phyloP scores from a whole-genome alignment of 2,888 invertebrate genomes.

The Invenusta paracnida region DNA sequence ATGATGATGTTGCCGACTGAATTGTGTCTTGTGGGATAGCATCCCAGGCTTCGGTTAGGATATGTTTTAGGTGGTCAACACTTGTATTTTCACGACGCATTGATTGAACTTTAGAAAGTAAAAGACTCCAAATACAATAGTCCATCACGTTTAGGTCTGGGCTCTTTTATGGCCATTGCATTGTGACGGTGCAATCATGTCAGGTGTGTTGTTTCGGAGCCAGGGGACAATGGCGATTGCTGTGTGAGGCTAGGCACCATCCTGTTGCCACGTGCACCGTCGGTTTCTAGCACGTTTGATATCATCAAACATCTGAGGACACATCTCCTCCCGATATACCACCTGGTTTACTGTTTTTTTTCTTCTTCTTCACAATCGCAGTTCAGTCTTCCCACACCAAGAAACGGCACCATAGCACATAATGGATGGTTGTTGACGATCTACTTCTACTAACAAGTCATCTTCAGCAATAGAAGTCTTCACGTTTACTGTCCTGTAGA shows the following conservation, averaged over 20 bases:
- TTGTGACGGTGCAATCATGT: not conserved
- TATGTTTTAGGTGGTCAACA: not conserved
- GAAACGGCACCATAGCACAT: not conserved
- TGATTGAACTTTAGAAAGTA: not conserved
- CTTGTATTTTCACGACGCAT: not conserved
- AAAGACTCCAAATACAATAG: slow-evolving; percentile 5
- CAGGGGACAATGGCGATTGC: not conserved
- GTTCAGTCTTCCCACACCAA: not conserved
- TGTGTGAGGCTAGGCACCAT: not conserved
- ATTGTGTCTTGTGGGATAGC: not conserved
- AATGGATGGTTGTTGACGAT: not conserved
- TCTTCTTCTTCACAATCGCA: not conserved
- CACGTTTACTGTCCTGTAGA: not conserved
- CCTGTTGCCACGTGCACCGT: not conserved
- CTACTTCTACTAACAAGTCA: not conserved
- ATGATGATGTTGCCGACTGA: not conserved
- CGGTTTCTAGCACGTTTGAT: not conserved
- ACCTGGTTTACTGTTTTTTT: not conserved
- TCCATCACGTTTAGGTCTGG: slow-evolving; percentile 6
- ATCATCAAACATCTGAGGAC: not conserved
- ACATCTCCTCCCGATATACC: slow-evolving; percentile 7
- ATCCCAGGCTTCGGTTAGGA: not conserved
- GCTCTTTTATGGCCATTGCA: not conserved
- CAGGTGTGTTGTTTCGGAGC: not conserved
- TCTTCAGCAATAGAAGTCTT: not conserved